Evolutionary conservation across 2,797 vertebrate genomes (phyloP), one percentile per base, ranked within the genome.

Genomic region (Sebastes hubbsi): DNA sequence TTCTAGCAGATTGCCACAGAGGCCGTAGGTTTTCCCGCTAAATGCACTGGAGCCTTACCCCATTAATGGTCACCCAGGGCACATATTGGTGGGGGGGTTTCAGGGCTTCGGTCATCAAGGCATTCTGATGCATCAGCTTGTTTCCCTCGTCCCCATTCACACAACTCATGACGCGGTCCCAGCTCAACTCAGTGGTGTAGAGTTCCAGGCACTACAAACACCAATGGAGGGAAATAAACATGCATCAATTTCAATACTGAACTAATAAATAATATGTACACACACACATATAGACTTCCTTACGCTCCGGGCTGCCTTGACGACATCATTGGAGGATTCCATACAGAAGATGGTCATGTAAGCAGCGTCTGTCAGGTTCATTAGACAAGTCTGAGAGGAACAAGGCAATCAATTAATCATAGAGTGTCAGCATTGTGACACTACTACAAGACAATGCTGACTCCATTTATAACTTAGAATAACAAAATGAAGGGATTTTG

Each of bases 11-110:
- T 32, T 13, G 5, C 13, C 54, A 62, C 46, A 64, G 16, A 11
- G 14, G 10, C 6, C 34, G 13, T 60, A 11, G 14, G 11, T 58
- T 34, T 8, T 61, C 12, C 55, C 1, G 4, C 29, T 29, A 20
- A 61, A 9, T 67, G 16, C 18, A 72, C 11, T 9, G 13, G 29
- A 75, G 4, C 27, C 95, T 72, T 92, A 99, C 98, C 95, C 96
- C 97, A 0, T 98, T 96, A 77, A 99, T 27, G 36, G 97, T 94
- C 30, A 99, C 79, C 98, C 98, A 99, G 72, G 98, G 98, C 61
- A 99, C 98, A 1, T 96, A 99, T 0, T 95, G 0, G 32, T 99
- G 98, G 0, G 95, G 94, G 0, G 98, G 98, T 0, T 94, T 79
- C 38, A 99, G 93, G 0, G 92, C 92, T 0, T 76, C 2, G 0